Evolutionary conservation across 2,888 invertebrate species (phyloP).

Genomic region (Synergus umbraculus): DNA sequence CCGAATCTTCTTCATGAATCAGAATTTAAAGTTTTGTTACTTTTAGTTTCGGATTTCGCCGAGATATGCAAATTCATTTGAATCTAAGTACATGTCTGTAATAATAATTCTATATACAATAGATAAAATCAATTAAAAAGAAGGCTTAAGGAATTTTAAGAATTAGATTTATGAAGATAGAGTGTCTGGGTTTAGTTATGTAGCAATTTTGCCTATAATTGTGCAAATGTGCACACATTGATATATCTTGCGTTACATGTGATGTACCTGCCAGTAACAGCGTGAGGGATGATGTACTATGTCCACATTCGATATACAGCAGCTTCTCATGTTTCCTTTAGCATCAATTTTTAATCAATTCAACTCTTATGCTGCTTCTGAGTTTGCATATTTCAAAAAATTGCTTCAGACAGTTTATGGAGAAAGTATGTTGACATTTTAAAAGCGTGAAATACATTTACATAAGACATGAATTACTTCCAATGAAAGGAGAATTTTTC

Average conservation of each 20-base stretch:
- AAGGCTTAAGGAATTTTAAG: no score
- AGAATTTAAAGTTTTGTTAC: slow-evolving; percentile 23
- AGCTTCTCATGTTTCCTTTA: slow-evolving; percentile 1
- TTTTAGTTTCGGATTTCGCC: neutral
- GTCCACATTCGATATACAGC: neutral
- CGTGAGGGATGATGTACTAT: neutral
- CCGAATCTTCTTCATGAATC: slow-evolving; percentile 11
- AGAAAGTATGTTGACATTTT: no score
- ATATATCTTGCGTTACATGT: neutral
- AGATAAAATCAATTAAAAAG: no score
- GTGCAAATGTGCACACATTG: neutral
- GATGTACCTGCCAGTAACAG: slow-evolving; percentile 23
- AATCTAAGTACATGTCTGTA: neutral
- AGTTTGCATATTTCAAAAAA: no score
- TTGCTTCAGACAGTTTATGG: no score
- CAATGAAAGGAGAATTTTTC: no score
- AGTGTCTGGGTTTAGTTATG: neutral
- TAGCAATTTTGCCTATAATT: slow-evolving; percentile 7
- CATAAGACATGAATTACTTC: no score
- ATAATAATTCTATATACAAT: neutral
- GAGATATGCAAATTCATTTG: neutral
- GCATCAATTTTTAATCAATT: neutral
- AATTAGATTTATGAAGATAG: neutral
- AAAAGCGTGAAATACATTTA: no score
- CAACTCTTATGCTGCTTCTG: no score